Percentiles rank a stretch among this genome's conserved stretches.
Evolutionary conservation across 2,888 invertebrate genomes (phyloP).

Genomic region (Eudemis profundana): DNA sequence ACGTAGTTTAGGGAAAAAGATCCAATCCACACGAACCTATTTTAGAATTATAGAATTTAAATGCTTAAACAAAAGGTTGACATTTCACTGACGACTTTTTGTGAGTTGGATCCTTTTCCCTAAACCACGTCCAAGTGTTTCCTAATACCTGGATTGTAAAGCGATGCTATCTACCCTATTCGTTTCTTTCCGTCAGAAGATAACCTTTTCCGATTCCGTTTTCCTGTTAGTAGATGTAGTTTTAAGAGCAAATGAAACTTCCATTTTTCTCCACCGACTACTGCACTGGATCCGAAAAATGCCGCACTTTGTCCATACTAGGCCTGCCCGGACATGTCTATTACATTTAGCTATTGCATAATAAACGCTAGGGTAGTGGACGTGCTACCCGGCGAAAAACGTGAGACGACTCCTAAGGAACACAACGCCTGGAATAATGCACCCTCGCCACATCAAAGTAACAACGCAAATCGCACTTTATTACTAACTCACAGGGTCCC

Average conservation of each 20-base stretch:
- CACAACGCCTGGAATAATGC: slow-evolving; percentile 51
- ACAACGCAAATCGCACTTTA: slow-evolving; percentile 66
- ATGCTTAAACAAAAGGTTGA: too few relatives aligned
- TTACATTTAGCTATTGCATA: slow-evolving; percentile 77
- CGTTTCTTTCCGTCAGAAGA: too few relatives aligned
- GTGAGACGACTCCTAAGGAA: slow-evolving; percentile 65
- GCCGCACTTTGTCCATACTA: slow-evolving; percentile 32
- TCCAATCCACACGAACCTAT: too few relatives aligned
- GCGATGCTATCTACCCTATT: too few relatives aligned
- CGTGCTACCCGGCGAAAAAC: slow-evolving; percentile 62
- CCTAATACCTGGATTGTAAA: too few relatives aligned
- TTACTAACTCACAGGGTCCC: slow-evolving; percentile 50
- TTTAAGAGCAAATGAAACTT: slow-evolving; percentile 25
- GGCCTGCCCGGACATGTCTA: slow-evolving; percentile 62
- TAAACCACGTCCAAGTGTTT: too few relatives aligned
- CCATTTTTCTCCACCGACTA: slow-evolving; percentile 10
- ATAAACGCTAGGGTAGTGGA: slow-evolving; percentile 70
- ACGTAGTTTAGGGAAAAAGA: too few relatives aligned
- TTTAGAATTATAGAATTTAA: too few relatives aligned
- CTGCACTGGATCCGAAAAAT: slow-evolving; percentile 32
- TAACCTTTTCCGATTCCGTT: not conserved
- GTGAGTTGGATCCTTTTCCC: too few relatives aligned
- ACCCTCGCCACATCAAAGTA: slow-evolving; percentile 55
- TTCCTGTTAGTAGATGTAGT: not conserved
- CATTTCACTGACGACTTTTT: too few relatives aligned